phyloP scores from a whole-genome alignment of 2,113 vertebrate species.

The Raphicerus campestris region DNA sequence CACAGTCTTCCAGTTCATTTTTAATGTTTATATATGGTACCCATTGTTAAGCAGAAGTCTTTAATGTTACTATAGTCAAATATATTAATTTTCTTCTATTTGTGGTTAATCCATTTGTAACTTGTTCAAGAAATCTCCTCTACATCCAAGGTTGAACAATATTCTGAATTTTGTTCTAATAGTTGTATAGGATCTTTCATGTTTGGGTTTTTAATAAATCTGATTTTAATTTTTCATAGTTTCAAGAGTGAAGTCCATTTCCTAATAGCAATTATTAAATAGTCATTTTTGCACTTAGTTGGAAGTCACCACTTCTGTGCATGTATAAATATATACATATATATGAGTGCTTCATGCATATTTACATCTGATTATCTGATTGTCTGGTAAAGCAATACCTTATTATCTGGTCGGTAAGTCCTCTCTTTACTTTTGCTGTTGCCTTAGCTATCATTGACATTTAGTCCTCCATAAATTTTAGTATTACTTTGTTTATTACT shows the following conservation, averaged over 20 bases:
- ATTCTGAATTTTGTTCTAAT: slow-evolving; percentile 3
- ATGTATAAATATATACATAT: background rate
- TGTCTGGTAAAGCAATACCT: background rate
- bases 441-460: background rate
- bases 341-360: background rate
- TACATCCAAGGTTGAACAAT: background rate
- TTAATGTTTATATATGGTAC: background rate
- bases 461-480: background rate
- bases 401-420: background rate
- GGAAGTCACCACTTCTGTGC: background rate
- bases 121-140: background rate
- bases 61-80: background rate
- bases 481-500: background rate
- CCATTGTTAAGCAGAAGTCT: background rate
- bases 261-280: background rate
- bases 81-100: background rate
- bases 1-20: background rate
- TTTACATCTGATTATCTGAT: background rate
- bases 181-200: background rate
- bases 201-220: background rate
- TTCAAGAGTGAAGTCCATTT: background rate
- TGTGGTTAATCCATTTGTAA: background rate
- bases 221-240: background rate
- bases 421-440: background rate
- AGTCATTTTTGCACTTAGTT: background rate